Evolutionary conservation across 2,797 vertebrate species (phyloP).

Genomic region (Paedocypris micromegethes): DNA sequence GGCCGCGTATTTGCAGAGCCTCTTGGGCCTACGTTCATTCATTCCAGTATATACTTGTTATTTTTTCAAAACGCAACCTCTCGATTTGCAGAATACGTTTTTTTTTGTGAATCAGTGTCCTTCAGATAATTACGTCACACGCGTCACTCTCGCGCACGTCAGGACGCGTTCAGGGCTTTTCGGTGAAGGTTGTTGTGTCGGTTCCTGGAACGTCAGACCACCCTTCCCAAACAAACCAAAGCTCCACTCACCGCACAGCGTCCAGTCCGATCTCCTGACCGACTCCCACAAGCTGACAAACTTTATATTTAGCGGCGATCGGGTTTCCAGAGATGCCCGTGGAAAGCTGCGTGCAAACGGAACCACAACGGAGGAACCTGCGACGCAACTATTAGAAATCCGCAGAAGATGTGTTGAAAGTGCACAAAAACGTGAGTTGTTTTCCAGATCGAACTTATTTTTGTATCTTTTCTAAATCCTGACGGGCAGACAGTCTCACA

Average conservation of each 20-base stretch:
- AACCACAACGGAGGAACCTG: slow-evolving; percentile 39
- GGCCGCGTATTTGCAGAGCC: too few species aligned
- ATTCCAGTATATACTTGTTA: too few species aligned
- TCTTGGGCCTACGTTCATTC: too few species aligned
- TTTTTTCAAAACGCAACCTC: too few species aligned
- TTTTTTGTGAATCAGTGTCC: background rate
- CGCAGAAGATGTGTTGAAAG: too few species aligned
- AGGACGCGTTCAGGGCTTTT: slow-evolving; percentile 7
- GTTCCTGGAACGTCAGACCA: background rate
- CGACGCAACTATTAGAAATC: too few species aligned
- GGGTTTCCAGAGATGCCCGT: slow-evolving; percentile 58
- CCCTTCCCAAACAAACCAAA: background rate
- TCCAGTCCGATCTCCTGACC: slow-evolving; percentile 24
- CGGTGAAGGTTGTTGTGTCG: slow-evolving; percentile 10
- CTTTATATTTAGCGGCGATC: slow-evolving; percentile 72
- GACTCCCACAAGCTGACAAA: slow-evolving; percentile 49
- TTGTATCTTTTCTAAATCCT: too few species aligned
- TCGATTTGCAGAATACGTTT: too few species aligned
- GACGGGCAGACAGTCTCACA: too few species aligned
- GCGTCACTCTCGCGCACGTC: background rate
- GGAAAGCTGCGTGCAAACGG: slow-evolving; percentile 51
- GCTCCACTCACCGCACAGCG: background rate
- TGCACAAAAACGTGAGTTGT: too few species aligned
- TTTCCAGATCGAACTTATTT: too few species aligned
- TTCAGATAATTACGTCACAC: background rate